phyloP scores from a whole-genome alignment of 2,113 vertebrate species.

The Microcebus tavaratra region DNA sequence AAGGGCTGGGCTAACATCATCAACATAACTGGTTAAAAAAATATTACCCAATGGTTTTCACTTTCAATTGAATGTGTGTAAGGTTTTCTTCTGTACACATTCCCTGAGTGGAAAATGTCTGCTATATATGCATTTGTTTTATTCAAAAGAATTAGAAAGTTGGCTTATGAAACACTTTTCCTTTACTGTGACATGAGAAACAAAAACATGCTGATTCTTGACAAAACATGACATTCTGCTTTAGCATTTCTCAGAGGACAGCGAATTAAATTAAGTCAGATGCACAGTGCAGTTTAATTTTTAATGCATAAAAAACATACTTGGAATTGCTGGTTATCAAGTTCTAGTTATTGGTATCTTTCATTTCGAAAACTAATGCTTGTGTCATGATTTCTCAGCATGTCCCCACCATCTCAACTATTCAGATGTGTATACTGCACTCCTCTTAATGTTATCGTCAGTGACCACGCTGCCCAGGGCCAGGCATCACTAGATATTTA shows the following conservation, averaged over 20 bases:
- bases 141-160: not conserved
- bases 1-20: not conserved
- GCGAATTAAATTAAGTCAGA: conserved; percentile 32
- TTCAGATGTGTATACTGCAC: not conserved
- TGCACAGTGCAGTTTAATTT: not conserved
- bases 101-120: not conserved
- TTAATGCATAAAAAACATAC: conserved; percentile 9
- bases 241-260: not conserved
- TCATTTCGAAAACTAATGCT: not conserved
- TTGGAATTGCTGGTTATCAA: not conserved
- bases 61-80: not conserved
- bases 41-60: not conserved
- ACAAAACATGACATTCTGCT: not conserved
- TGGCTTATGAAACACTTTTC: not conserved
- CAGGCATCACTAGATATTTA: too few species aligned
- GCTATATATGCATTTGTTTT: not conserved
- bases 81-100: not conserved
- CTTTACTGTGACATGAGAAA: not conserved
- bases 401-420: not conserved
- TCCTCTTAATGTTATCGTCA: not conserved
- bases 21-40: not conserved
- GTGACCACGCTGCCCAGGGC: not conserved
- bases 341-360: not conserved
- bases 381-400: not conserved
- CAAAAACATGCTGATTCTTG: not conserved